These are phyloP conservation scores for Equus quagga DNA, from an alignment of 2,113 vertebrate genomes.

Conservation along the genomic window DNA sequence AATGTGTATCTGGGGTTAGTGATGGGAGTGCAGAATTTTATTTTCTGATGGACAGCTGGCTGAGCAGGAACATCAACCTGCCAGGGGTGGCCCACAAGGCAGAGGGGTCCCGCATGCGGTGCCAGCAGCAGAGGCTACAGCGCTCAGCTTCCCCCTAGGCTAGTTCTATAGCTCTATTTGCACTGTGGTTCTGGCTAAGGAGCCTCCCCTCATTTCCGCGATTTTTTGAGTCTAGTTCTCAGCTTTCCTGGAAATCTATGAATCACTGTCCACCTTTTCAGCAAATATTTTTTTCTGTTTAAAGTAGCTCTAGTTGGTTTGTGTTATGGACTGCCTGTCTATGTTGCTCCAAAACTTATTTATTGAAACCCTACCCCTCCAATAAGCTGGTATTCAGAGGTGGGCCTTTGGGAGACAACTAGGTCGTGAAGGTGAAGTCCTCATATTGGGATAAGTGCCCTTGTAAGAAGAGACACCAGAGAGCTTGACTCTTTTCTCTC, in stretches of 20 bases:
- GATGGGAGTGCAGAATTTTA: background rate
- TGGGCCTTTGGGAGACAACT: background rate
- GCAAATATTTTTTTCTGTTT: background rate
- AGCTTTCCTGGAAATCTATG: background rate
- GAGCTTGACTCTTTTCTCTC: background rate
- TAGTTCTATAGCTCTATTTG: background rate
- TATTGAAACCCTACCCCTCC: background rate
- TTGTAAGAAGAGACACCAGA: background rate
- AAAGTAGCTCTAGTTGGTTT: background rate
- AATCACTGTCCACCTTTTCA: background rate
- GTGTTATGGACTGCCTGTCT: background rate
- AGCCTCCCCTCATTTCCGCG: background rate
- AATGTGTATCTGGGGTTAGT: background rate
- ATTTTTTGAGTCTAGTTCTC: background rate
- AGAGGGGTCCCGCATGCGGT: background rate
- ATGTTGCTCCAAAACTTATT: background rate
- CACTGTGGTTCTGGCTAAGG: background rate
- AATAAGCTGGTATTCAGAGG: background rate
- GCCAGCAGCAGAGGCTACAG: no score
- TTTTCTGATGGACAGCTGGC: background rate
- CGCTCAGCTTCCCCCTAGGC: background rate
- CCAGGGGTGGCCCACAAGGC: accelerated
- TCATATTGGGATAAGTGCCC: background rate
- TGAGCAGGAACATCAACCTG: background rate
- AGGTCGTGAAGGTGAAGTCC: background rate